Conservation (phyloP, 2,888 invertebrate genomes). For the Spilosoma lubricipeda region DNA sequence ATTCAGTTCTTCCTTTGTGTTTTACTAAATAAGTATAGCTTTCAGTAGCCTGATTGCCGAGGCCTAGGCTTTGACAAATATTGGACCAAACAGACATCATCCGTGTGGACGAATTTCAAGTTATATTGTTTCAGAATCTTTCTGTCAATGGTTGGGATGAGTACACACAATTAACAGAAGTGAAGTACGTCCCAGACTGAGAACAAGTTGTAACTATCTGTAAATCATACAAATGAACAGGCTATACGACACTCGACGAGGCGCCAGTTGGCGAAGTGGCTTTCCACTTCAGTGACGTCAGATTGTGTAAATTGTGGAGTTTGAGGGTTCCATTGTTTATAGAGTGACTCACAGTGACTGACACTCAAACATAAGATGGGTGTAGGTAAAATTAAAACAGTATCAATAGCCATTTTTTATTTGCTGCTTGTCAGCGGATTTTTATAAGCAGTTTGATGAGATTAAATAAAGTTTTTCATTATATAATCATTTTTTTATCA, state of each 20-base stretch:
- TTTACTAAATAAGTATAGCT: not conserved
- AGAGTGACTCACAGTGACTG: not conserved
- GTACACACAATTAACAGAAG: not conserved
- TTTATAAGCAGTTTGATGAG: not conserved
- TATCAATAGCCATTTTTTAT: not conserved
- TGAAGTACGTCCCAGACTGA: not conserved
- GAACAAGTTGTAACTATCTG: not conserved
- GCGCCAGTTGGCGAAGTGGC: not conserved
- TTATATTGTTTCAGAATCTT: not conserved
- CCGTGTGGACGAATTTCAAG: not conserved
- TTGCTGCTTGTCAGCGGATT: not conserved
- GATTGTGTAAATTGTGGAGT: not conserved
- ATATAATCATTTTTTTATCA: not conserved
- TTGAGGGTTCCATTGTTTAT: not conserved
- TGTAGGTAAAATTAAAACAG: not conserved
- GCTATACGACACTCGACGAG: not conserved
- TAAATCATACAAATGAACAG: constrained; percentile 1
- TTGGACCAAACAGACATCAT: not conserved
- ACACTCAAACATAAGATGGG: not conserved
- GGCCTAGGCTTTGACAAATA: not conserved
- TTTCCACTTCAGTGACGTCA: not conserved
- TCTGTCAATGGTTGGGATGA: not conserved
- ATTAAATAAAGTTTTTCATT: no score
- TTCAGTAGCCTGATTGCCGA: not conserved
- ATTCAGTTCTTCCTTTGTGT: not conserved